phyloP scores from a whole-genome alignment of 2,113 vertebrate species.

The Talpa occidentalis region DNA sequence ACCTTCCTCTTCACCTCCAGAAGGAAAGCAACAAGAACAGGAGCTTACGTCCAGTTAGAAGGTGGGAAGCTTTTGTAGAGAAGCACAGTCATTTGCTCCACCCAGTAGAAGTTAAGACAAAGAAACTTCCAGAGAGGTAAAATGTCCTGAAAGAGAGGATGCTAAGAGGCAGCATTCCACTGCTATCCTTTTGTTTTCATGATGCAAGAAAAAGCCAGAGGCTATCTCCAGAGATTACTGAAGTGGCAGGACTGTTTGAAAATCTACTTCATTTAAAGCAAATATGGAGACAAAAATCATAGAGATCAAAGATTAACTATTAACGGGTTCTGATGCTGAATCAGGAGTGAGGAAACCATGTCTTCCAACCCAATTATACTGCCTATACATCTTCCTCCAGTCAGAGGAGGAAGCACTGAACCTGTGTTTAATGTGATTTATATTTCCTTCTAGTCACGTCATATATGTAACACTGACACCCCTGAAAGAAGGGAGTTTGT shows the following conservation, averaged over 20 bases:
- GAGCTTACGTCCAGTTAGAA: neutral
- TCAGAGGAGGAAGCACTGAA: neutral
- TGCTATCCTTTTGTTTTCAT: constrained; percentile 21
- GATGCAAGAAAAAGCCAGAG: neutral
- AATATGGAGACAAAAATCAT: neutral
- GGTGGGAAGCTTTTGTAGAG: neutral
- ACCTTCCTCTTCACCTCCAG: constrained; percentile 45
- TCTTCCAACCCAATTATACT: neutral
- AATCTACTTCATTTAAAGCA: neutral
- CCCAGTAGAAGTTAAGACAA: neutral
- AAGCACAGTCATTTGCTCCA: neutral
- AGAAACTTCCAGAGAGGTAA: neutral
- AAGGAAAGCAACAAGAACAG: neutral
- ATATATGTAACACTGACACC: neutral
- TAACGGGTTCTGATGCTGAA: neutral
- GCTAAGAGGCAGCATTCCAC: neutral
- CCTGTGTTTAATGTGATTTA: neutral
- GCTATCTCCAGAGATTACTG: neutral
- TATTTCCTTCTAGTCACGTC: neutral
- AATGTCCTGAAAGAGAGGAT: neutral
- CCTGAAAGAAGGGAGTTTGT: neutral
- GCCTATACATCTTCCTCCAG: neutral
- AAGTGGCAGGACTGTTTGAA: neutral
- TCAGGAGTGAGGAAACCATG: neutral
- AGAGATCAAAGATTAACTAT: neutral